A percentile compares a stretch with the other conserved stretches of the same genome.
Evolutionary conservation across 2,113 vertebrate genomes (phyloP).

Genomic region (Antechinus flavipes): DNA sequence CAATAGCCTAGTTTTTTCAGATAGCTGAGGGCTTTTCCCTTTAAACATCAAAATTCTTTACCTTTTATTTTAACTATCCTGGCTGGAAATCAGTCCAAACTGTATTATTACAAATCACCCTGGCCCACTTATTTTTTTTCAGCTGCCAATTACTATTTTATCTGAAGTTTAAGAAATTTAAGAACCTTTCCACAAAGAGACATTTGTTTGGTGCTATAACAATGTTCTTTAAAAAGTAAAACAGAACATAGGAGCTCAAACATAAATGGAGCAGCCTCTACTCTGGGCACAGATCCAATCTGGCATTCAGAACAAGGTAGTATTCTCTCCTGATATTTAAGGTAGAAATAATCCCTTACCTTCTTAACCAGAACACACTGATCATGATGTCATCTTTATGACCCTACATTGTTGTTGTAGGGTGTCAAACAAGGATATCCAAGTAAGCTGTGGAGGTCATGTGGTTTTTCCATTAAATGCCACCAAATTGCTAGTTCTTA

Average conservation of each 20-base stretch:
- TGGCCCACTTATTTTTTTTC: not conserved
- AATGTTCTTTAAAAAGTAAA: not conserved
- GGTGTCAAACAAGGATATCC: not conserved
- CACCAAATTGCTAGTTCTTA: not conserved
- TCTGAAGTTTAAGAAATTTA: not conserved
- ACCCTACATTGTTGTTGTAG: not conserved
- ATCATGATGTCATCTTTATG: not conserved
- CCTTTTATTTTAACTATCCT: not conserved
- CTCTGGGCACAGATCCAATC: not conserved
- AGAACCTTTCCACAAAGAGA: not conserved
- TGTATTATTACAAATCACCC: not conserved
- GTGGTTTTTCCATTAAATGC: not conserved
- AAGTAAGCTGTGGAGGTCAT: not conserved
- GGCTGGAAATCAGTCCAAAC: not conserved
- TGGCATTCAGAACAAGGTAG: not conserved
- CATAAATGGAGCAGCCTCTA: not conserved
- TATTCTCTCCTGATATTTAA: not conserved
- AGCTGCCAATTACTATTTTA: not conserved
- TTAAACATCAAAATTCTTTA: not conserved
- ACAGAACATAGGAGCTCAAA: not conserved
- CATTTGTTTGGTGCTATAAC: not conserved
- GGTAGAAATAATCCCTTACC: not conserved
- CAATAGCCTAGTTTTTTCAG: not conserved
- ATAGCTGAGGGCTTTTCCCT: not conserved
- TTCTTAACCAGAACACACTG: not conserved